Conservation (phyloP, 2,113 vertebrate genomes). For the Bucco capensis region DNA sequence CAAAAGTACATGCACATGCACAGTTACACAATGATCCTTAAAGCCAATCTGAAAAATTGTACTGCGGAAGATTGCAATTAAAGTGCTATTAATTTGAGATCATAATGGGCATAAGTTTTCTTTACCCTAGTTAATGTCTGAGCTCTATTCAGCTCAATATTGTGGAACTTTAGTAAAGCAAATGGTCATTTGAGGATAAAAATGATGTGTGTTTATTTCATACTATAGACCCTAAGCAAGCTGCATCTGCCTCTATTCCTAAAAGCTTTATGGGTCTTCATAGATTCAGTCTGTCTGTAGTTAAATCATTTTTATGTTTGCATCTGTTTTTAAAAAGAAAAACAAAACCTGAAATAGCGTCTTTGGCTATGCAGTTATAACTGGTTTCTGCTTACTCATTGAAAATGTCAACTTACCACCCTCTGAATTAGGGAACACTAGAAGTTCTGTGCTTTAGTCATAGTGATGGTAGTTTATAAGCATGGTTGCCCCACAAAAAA, state of each 20-base stretch:
- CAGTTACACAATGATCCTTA: background rate
- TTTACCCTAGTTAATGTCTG: slow-evolving; percentile 21
- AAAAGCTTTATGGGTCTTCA: background rate
- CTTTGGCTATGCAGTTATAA: background rate
- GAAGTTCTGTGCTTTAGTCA: background rate
- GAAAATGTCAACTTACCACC: background rate
- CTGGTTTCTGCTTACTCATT: background rate
- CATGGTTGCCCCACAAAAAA: background rate
- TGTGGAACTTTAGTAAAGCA: background rate
- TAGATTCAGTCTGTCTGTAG: background rate
- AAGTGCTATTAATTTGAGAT: slow-evolving; percentile 18
- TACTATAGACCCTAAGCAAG: background rate
- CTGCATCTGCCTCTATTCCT: background rate
- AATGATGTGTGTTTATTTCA: background rate
- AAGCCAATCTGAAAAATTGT: background rate
- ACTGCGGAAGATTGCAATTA: background rate
- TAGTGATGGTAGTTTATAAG: background rate
- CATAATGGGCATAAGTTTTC: background rate
- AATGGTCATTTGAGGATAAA: background rate
- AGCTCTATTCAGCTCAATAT: background rate
- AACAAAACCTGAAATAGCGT: background rate
- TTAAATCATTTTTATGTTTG: background rate
- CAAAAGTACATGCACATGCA: background rate
- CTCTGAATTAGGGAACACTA: background rate
- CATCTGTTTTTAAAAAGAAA: background rate